These are phyloP conservation scores for Tiliacea citrago DNA, from an alignment of 2,888 invertebrate genomes.

Conservation along the genomic window DNA sequence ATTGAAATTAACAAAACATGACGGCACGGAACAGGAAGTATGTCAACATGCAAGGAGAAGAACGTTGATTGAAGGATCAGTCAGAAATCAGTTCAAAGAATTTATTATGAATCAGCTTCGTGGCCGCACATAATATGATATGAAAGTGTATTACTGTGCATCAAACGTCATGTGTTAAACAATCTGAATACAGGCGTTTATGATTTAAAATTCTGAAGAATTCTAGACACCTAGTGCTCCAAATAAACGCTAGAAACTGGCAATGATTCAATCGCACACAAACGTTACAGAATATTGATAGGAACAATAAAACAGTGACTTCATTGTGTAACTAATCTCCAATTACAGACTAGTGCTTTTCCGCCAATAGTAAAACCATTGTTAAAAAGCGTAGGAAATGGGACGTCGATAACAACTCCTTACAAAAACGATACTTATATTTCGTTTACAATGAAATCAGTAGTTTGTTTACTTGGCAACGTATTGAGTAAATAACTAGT, in stretches of 20 bases:
- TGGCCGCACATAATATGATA: background rate
- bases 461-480: slow-evolving; percentile 49
- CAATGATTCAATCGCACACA: slow-evolving; percentile 47
- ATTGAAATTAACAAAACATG: slow-evolving; percentile 15
- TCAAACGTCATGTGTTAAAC: slow-evolving; percentile 6
- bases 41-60: slow-evolving; percentile 28
- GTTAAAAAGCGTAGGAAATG: slow-evolving; percentile 69
- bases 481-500: slow-evolving; percentile 52
- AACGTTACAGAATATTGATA: slow-evolving; percentile 48
- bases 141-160: slow-evolving; percentile 9
- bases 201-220: background rate
- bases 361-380: slow-evolving; percentile 69
- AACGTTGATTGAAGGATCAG: slow-evolving; percentile 37
- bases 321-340: slow-evolving; percentile 69
- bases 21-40: slow-evolving; percentile 19
- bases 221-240: slow-evolving; percentile 13
- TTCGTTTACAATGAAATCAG: slow-evolving; percentile 57
- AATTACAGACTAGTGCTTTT: slow-evolving; percentile 67
- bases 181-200: background rate
- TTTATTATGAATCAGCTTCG: slow-evolving; percentile 21
- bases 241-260: slow-evolving; percentile 18
- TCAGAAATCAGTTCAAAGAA: slow-evolving; percentile 16
- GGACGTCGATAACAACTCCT: slow-evolving; percentile 66
- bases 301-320: slow-evolving; percentile 66
- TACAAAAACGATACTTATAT: slow-evolving; percentile 55